Conservation (phyloP, 2,888 invertebrate genomes). For the Hydraecia micacea region DNA sequence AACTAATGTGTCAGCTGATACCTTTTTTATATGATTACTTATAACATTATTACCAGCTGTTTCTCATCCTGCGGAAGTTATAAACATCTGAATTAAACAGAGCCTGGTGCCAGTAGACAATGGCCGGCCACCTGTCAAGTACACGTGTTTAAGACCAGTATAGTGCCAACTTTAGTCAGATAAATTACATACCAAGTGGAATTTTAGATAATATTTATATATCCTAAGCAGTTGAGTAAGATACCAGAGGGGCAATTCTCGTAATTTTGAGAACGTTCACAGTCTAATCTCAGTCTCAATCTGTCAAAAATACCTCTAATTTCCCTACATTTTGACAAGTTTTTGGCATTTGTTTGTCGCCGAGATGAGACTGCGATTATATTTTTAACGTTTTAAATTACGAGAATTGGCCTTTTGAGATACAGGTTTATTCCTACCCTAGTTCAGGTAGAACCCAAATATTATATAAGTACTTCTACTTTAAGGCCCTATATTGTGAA, state of each 20-base stretch:
- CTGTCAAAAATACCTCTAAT: no score
- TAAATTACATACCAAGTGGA: neutral
- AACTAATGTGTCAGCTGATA: conserved; percentile 4
- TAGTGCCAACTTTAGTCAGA: neutral
- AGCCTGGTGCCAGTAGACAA: conserved; percentile 27
- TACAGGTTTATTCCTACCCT: neutral
- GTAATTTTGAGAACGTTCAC: no score
- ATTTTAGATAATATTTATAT: neutral
- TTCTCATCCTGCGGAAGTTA: conserved; percentile 22
- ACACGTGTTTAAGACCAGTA: neutral
- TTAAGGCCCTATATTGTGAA: neutral
- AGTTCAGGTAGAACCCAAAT: no score
- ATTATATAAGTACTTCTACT: no score
- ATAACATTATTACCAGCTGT: conserved; percentile 22
- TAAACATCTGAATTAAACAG: conserved; percentile 20
- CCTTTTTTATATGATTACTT: neutral
- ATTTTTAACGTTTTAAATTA: no score
- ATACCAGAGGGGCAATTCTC: no score
- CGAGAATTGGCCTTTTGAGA: no score
- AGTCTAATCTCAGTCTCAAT: no score
- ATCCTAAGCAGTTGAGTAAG: neutral
- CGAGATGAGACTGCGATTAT: no score
- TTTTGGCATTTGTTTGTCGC: no score
- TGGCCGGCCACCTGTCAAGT: conserved; percentile 36
- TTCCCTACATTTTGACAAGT: no score